Evolutionary conservation across 2,113 vertebrate species (phyloP), one percentile per base, ranked within the genome.

Genomic region (Peromyscus leucopus): DNA sequence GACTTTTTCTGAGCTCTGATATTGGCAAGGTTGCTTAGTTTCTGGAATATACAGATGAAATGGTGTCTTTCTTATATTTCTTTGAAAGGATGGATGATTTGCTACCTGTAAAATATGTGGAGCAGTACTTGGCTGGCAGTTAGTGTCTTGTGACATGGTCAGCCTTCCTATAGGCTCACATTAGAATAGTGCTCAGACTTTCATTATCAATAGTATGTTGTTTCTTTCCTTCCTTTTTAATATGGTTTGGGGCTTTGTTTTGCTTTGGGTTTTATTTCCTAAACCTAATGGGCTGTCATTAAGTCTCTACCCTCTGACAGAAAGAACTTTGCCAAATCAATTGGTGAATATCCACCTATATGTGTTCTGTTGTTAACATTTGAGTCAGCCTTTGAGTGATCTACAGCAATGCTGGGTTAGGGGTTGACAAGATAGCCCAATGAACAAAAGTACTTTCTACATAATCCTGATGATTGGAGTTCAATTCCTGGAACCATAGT

Each of bases 381-480:
- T 83, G 90, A 91, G 33, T 22, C 13, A 88, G 28, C 7, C 51
- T 90, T 85, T 84, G 24, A 59, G 72, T 74, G 42, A 78, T 78
- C 11, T 67, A 26, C 33, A 11, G 48, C 3, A 6, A 24, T 46
- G 7, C 46, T 84, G 55, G 39, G 42, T 69, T 65, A 33, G 39
- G 83, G 39, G 28, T 39, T 85, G 39, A 26, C 26, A 33, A 10
- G n/a, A 65, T 4, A 15, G 9, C 7, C 31, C 39, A 65, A 8
- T 31, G 7, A 31, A 2, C 17, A 31, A 65, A 65, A 85, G 24
- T 85, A 26, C 15, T 28, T 85, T 63, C n/a, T 7, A 46, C 2
- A 31, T 28, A 42, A 57, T 33, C 5, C 55, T 82, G 19, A 13
- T 12, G n/a, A 65, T 33, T 26, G 24, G n/a, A 17, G 7, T 63